Base-by-base conservation (phyloP, 2,113 vertebrate genomes). In the Anarhynchus alexandrinus region DNA sequence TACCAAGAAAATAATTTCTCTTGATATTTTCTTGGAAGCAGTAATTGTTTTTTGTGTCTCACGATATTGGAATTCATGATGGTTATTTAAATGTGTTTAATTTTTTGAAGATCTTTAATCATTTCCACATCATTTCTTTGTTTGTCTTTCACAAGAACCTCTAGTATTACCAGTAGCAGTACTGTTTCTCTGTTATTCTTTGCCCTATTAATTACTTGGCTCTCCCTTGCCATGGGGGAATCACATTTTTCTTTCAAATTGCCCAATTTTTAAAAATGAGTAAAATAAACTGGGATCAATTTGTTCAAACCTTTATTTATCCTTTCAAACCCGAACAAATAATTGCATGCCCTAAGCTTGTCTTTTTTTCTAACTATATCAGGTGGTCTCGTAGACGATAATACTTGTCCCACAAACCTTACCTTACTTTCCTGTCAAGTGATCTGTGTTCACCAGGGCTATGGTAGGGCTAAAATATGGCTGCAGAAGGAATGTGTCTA, bases 21-120 rank as follows among this genome's bases (percentile, higher is more conserved):
- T 34, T 82, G 72, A 12, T 87, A 51, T 76, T 91, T 96, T 95
- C 57, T 93, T 85, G 86, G 85, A 91, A 91, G 40, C 49, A 76
- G 32, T 81, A 94, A 58, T 80, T 0, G 15, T 69, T 83, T 74
- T 67, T 78, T 72, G 7, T 70, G 45, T 88, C 45, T 90, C 36
- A 58, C 8, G 26, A 42, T 26, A 71, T 72, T 90, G 86, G 67
- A 94, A 92, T 86, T 95, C 51, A 59, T 62, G 14, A 54, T 70
- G 40, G 9, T 82, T 93, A 36, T 90, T 88, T 73, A 27, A 72
- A 87, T 79, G 14, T 77, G 45, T 62, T 83, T 84, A 26, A 12
- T 52, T 82, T 92, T 94, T 40, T 5, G 0, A 91, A 65, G 32
- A 21, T 85, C n/a, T 82, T 79, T 76, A 76, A 69, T 91, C 0